Percentiles rank a stretch among this genome's conserved stretches.
phyloP scores from a whole-genome alignment of 2,113 vertebrate species.

The Gymnogyps californianus region DNA sequence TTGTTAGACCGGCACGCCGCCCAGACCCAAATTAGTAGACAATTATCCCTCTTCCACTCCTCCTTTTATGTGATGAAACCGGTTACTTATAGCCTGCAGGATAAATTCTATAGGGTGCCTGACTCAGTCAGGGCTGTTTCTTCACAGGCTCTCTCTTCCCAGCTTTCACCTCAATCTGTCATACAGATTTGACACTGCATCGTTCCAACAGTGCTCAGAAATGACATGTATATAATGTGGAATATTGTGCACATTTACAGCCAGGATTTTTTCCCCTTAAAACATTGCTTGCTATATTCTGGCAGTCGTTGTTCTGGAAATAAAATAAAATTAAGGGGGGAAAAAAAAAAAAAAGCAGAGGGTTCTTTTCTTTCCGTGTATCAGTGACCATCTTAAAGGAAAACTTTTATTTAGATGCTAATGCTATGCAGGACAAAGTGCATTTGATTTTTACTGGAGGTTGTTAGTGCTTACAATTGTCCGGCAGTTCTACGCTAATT shows the following conservation, averaged over 20 bases:
- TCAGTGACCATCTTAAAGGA: not conserved
- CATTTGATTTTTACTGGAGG: not conserved
- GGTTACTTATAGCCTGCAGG: conserved; percentile 82
- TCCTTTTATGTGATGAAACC: conserved; percentile 58
- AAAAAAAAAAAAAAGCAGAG: not conserved
- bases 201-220: conserved; percentile 89
- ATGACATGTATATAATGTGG: conserved; percentile 99
- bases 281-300: conserved; percentile 60
- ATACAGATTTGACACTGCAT: conserved; percentile 98
- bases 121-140: conserved; percentile 84
- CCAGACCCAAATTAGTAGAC: conserved; percentile 75
- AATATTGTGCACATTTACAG: conserved; percentile 99
- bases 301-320: conserved; percentile 48
- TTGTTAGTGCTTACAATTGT: conserved; percentile 4
- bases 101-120: conserved; percentile 85
- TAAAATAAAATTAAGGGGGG: not conserved
- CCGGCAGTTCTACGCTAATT: not conserved
- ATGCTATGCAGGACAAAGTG: not conserved
- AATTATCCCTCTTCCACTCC: conserved; percentile 69
- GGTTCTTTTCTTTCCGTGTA: not conserved
- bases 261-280: conserved; percentile 72
- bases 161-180: conserved; percentile 99
- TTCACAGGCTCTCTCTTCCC: conserved; percentile 86
- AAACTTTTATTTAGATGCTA: conserved; percentile 25
- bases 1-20: conserved; percentile 52